phyloP scores from a whole-genome alignment of 2,888 invertebrate species.

The Plemyria rubiginata region DNA sequence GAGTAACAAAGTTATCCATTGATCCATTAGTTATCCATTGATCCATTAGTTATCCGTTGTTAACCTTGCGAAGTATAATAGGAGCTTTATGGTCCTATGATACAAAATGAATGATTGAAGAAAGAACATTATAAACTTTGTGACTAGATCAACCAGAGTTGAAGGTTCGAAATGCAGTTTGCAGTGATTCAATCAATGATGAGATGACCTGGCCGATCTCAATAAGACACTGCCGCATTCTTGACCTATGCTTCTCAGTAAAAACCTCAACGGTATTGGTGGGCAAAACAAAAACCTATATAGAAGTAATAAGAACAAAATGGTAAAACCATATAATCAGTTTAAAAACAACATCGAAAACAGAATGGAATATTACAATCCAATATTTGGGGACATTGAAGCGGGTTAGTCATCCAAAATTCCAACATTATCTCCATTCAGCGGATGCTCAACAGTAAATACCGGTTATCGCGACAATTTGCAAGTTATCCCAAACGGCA shows the following conservation, averaged over 20 bases:
- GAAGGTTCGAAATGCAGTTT: constrained; percentile 38
- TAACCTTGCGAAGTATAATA: neutral
- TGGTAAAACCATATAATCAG: neutral
- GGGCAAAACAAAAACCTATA: constrained; percentile 38
- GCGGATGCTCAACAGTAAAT: constrained; percentile 45
- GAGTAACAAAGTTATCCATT: neutral
- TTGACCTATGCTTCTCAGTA: constrained; percentile 52
- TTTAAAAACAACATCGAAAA: constrained; percentile 3
- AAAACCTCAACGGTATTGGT: constrained; percentile 34
- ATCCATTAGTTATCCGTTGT: neutral
- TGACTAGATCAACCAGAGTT: constrained; percentile 1
- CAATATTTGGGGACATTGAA: constrained; percentile 33
- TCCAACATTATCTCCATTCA: constrained; percentile 43
- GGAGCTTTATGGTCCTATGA: neutral
- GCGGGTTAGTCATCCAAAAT: constrained; percentile 37
- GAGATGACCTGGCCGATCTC: constrained; percentile 51
- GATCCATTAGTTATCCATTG: neutral
- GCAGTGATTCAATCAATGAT: constrained; percentile 45
- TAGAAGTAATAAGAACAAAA: constrained; percentile 12
- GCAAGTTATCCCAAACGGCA: constrained; percentile 31
- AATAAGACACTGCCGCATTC: constrained; percentile 54
- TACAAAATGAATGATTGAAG: neutral
- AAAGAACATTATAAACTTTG: neutral
- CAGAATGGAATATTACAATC: constrained; percentile 2
- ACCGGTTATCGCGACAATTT: constrained; percentile 44